These are phyloP conservation scores for Lithophane socia DNA, from an alignment of 2,888 invertebrate species.

Conservation along the genomic window DNA sequence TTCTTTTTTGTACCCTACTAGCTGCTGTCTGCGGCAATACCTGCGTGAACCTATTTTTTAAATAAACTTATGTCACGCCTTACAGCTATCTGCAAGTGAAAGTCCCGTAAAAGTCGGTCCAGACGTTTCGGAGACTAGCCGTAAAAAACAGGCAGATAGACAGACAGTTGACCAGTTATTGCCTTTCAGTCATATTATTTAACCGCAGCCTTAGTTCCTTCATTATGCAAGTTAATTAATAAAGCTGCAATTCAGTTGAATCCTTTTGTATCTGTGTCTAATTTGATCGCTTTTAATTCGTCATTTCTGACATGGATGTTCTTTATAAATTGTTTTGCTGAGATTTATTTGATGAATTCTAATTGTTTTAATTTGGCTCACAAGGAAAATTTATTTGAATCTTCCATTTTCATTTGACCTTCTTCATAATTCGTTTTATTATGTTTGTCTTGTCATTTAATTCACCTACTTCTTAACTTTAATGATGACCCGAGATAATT, in stretches of 20 bases:
- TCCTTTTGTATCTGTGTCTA: constrained; percentile 47
- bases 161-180: not conserved
- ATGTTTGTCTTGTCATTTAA: not conserved
- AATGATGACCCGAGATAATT: not conserved
- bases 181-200: not conserved
- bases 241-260: constrained; percentile 35
- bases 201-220: constrained; percentile 17
- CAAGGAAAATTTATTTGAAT: constrained; percentile 8
- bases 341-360: constrained; percentile 34
- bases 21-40: no score
- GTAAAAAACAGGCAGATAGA: no score
- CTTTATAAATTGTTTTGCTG: constrained; percentile 8
- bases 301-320: constrained; percentile 54
- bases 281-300: constrained; percentile 60
- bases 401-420: not conserved
- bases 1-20: no score
- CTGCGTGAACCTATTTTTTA: no score
- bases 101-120: no score
- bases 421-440: not conserved
- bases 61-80: no score
- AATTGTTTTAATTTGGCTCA: constrained; percentile 38
- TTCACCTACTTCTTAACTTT: not conserved
- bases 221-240: constrained; percentile 48
- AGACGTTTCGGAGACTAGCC: no score
- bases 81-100: no score